phyloP scores from a whole-genome alignment of 2,113 vertebrate species.

The Lophotis ruficrista region DNA sequence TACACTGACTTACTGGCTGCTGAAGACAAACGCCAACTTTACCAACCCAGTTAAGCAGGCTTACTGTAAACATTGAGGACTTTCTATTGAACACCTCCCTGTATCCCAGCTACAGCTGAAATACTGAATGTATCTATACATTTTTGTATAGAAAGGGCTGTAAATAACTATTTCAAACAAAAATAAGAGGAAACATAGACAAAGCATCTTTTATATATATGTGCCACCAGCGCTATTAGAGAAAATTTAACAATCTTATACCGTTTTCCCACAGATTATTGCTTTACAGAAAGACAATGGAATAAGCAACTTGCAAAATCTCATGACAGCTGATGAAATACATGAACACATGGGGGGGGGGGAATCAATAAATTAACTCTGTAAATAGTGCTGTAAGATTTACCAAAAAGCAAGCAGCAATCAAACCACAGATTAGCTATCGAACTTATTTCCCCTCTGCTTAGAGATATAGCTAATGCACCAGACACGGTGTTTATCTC shows the following conservation, averaged over 20 bases:
- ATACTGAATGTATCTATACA: neutral
- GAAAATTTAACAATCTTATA: neutral
- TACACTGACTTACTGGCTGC: neutral
- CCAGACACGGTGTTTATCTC: neutral
- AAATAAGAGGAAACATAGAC: neutral
- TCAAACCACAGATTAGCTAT: neutral
- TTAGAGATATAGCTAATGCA: neutral
- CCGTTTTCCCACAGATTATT: neutral
- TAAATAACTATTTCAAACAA: neutral
- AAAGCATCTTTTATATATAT: neutral
- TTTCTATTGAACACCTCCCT: neutral
- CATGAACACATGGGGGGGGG: neutral
- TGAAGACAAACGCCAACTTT: neutral
- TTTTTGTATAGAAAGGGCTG: neutral
- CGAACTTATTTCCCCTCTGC: neutral
- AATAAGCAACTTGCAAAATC: neutral
- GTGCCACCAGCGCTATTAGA: neutral
- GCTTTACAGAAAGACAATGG: neutral
- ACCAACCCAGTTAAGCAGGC: neutral
- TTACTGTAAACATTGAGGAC: neutral
- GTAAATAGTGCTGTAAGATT: neutral
- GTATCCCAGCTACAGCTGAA: neutral
- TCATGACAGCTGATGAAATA: neutral
- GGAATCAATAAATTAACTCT: neutral
- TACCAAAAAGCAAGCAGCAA: neutral